Percentiles rank a stretch among this genome's conserved stretches.
Conservation (phyloP, 1,140 invertebrate species). For the Wiebesia pumilae region DNA sequence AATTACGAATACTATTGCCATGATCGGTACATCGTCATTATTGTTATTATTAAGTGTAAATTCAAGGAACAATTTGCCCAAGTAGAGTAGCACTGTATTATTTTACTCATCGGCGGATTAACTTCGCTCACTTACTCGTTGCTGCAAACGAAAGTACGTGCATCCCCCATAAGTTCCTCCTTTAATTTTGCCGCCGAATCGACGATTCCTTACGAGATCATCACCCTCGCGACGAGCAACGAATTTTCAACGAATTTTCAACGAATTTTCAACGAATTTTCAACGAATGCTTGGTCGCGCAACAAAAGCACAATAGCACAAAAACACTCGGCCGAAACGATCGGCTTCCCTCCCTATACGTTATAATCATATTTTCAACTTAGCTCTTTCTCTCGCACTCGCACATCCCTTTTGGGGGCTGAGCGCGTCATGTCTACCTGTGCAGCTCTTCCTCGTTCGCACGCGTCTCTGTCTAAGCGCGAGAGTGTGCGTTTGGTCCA, state of each 20-base stretch:
- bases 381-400: not conserved
- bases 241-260: too few relatives aligned
- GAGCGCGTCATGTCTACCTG: slow-evolving; percentile 33
- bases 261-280: too few relatives aligned
- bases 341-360: slow-evolving; percentile 6
- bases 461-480: not conserved
- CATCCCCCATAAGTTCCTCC: not conserved
- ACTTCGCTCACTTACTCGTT: too few relatives aligned
- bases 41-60: too few relatives aligned
- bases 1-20: too few relatives aligned
- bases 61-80: too few relatives aligned
- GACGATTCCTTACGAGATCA: not conserved
- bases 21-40: too few relatives aligned
- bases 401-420: not conserved
- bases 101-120: too few relatives aligned
- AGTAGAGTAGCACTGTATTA: too few relatives aligned
- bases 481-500: not conserved
- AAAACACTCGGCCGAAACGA: not conserved
- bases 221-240: not conserved
- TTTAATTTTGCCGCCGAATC: not conserved
- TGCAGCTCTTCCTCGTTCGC: slow-evolving; percentile 1
- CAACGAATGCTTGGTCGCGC: not conserved
- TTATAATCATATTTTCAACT: slow-evolving; percentile 46
- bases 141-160: not conserved
- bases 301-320: not conserved